These are phyloP conservation scores for Leucoraja erinaceus DNA, from an alignment of 2,113 vertebrate genomes.

Conservation along the genomic window DNA sequence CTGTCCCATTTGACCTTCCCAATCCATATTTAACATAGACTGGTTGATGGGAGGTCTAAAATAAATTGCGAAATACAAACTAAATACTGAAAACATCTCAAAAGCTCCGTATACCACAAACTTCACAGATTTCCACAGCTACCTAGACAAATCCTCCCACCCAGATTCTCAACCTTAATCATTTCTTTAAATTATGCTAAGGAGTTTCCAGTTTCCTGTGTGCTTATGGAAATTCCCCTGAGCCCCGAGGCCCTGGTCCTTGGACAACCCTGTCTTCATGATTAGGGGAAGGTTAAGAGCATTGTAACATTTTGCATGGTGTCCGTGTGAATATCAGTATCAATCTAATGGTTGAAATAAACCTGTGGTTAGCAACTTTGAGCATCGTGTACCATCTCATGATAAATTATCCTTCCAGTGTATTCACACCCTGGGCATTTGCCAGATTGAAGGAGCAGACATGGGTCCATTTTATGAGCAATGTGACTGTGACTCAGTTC, in stretches of 20 bases:
- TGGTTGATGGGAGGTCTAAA: too few relatives aligned
- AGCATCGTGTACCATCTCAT: too few relatives aligned
- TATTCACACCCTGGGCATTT: background rate
- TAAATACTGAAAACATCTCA: too few relatives aligned
- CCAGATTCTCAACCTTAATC: background rate
- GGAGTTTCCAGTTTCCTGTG: background rate
- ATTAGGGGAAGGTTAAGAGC: background rate
- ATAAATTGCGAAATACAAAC: too few relatives aligned
- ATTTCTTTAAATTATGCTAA: background rate
- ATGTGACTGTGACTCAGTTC: background rate
- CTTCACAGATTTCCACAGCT: background rate
- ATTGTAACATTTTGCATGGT: background rate
- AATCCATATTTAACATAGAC: background rate
- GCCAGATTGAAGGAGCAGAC: background rate
- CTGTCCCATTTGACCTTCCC: background rate
- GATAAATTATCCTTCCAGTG: background rate
- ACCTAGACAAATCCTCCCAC: background rate
- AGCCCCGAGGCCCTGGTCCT: background rate
- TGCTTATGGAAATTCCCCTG: background rate
- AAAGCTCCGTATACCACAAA: background rate
- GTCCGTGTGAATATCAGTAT: background rate
- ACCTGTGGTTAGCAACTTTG: background rate
- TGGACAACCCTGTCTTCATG: background rate
- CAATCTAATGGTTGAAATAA: background rate
- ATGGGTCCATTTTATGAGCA: background rate